These are phyloP conservation scores for Ptychoptera contaminata DNA, from an alignment of 2,888 invertebrate genomes.

Conservation along the genomic window DNA sequence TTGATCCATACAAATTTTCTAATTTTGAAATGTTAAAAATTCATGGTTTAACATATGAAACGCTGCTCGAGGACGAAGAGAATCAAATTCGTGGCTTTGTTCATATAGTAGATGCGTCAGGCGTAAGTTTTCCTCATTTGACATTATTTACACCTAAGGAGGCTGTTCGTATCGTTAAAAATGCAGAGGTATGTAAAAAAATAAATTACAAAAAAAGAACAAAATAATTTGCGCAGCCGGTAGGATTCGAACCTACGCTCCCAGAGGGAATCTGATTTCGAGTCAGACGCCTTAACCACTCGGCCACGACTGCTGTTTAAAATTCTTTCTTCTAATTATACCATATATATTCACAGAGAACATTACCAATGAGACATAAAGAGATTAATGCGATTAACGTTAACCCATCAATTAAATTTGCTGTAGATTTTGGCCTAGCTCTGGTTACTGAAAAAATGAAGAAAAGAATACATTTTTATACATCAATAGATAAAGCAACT, in stretches of 20 bases:
- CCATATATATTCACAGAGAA: conserved; percentile 36
- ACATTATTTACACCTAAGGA: conserved; percentile 64
- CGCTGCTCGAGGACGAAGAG: conserved; percentile 66
- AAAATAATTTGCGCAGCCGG: conserved; percentile 44
- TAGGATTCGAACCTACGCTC: conserved; percentile 58
- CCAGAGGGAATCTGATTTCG: conserved; percentile 35
- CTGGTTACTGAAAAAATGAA: conserved; percentile 63
- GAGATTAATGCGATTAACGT: conserved; percentile 61
- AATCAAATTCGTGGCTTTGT: conserved; percentile 63
- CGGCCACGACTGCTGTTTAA: conserved; percentile 46
- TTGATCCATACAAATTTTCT: conserved; percentile 61
- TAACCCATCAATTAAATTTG: conserved; percentile 58
- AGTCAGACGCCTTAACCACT: conserved; percentile 61
- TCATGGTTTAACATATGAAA: conserved; percentile 61
- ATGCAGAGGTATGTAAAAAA: conserved; percentile 47
- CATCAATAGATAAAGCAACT: conserved; percentile 40
- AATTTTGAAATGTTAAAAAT: conserved; percentile 65
- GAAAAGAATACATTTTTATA: conserved; percentile 50
- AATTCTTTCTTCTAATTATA: background rate
- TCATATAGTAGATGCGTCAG: conserved; percentile 60
- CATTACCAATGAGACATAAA: conserved; percentile 64
- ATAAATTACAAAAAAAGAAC: conserved; percentile 13
- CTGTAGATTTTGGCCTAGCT: conserved; percentile 59
- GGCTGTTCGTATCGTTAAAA: conserved; percentile 63
- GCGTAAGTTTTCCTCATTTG: conserved; percentile 57